Evolutionary conservation across 2,888 invertebrate species (phyloP), one percentile per base, ranked within the genome.

Genomic region (Molorchus minor): DNA sequence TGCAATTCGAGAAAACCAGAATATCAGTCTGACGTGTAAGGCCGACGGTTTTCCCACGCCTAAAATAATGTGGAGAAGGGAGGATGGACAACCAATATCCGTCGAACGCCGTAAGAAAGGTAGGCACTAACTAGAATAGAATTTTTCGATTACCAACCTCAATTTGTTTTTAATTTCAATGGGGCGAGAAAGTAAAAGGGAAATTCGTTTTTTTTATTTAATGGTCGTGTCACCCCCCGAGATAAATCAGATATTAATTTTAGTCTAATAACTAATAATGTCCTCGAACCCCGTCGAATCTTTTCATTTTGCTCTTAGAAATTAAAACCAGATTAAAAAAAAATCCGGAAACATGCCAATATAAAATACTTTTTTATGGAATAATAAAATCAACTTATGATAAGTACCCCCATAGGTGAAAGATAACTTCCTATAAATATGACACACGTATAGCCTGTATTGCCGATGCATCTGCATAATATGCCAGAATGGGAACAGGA

Each of bases 11-110:
- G 97, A 97, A 84, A 94, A 95, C 81, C 94, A 94, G 81, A 96
- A 95, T 80, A 93, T 96, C 70, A 94, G 94, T 65, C 85, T 97
- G 76, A 90, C 92, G 55, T 97, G 96, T 81, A 91, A 91, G 76
- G 94, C 94, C 15, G 91, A 93, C 73, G 96, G 96, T 40, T 93
- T 94, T 77, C 97, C 97, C 0, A 85, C 88, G 17, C 97, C 97
- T 8, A 92, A 91, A 81, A 92, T 97, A 72, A 94, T 92, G 85
- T 98, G 97, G 97, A 86, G 93, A 64, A 84, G 95, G 49, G 95
- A 96, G 77, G 95, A 96, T 76, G 93, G 93, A 16, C 91, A 93
- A 79, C 88, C 89, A 60, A 94, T 96, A 76, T 88, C 88, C 21
- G 88, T 94, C 33, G 93, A 94, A 75, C 88, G 90, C 62, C 88